Evolutionary conservation across 2,113 vertebrate genomes (phyloP).

Genomic region (Parus major): DNA sequence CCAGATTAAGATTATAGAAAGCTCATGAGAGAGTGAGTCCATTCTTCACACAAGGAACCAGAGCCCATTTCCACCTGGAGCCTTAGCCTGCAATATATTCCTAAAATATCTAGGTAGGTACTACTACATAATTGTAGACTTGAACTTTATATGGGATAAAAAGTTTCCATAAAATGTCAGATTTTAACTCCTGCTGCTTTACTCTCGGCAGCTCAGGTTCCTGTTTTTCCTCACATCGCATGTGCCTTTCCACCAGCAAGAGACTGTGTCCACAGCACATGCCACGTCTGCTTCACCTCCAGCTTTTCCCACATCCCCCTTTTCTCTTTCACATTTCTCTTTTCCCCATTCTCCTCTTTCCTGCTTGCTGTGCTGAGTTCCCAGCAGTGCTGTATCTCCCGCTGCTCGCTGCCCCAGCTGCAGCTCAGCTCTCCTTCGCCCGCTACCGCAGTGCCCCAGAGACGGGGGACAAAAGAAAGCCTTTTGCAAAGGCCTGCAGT

Average conservation of each 20-base stretch:
- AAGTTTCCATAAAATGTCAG: neutral
- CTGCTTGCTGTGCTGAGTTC: neutral
- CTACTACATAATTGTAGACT: neutral
- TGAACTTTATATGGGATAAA: neutral
- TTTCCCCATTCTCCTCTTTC: fast-evolving
- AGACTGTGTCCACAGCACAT: fast-evolving
- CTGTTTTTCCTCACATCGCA: fast-evolving
- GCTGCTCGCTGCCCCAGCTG: fast-evolving
- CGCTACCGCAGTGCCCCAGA: fast-evolving
- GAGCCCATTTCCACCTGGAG: neutral
- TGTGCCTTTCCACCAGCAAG: neutral
- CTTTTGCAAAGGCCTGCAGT: neutral
- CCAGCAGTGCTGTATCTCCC: neutral
- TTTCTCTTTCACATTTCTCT: no score
- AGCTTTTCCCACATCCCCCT: neutral
- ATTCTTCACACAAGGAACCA: neutral
- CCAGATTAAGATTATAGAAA: neutral
- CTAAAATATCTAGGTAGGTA: neutral
- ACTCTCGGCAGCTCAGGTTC: fast-evolving
- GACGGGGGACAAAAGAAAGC: neutral
- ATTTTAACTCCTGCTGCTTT: neutral
- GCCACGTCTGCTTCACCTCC: fast-evolving
- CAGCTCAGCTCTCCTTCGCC: neutral
- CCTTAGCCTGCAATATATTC: neutral
- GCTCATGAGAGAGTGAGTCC: neutral